These are phyloP conservation scores for Heloderma charlesbogerti DNA, from an alignment of 2,113 vertebrate genomes.

Conservation along the genomic window DNA sequence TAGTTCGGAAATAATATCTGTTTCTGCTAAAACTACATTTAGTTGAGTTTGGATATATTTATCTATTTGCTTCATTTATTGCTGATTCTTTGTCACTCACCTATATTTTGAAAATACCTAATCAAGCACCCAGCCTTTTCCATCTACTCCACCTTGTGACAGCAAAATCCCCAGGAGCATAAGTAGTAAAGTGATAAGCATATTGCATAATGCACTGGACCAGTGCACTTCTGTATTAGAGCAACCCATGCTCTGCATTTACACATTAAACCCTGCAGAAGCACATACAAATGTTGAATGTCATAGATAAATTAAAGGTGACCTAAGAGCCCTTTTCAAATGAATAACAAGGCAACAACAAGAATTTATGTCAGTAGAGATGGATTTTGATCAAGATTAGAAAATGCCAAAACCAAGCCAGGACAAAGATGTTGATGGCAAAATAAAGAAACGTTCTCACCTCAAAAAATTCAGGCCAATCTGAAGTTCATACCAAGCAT, in stretches of 20 bases:
- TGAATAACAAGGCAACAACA: background rate
- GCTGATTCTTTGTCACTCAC: slow-evolving; percentile 5
- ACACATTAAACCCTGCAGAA: background rate
- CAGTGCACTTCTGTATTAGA: background rate
- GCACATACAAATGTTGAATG: background rate
- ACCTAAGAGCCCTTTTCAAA: background rate
- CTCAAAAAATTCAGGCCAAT: background rate
- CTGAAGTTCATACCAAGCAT: background rate
- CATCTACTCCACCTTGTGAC: background rate
- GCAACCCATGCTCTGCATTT: background rate
- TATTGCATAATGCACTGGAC: background rate
- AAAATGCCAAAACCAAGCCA: background rate
- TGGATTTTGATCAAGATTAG: background rate
- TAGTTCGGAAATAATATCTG: slow-evolving; percentile 22
- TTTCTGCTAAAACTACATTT: slow-evolving; percentile 35
- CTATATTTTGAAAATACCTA: background rate
- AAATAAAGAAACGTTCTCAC: background rate
- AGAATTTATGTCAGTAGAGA: background rate
- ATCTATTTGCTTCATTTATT: slow-evolving; percentile 26
- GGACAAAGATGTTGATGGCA: background rate
- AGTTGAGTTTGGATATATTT: slow-evolving; percentile 33
- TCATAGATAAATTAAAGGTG: background rate
- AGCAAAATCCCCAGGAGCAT: background rate
- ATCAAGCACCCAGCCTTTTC: background rate
- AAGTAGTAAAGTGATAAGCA: background rate